Base-by-base conservation (phyloP, 30 jellyfish, hydroid and myxozoan genomes). In the Aurelia aurita region DNA sequence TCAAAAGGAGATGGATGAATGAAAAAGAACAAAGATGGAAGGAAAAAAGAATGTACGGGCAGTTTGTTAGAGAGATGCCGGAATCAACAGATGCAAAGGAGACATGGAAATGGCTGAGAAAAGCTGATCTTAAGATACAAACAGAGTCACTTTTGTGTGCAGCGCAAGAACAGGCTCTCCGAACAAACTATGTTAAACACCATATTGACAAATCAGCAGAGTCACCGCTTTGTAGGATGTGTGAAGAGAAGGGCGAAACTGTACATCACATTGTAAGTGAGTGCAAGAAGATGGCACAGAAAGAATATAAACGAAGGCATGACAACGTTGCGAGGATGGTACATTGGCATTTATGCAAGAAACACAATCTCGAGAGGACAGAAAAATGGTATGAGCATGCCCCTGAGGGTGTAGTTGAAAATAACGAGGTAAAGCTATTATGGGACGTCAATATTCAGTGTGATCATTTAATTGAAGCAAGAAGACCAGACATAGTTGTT, bases 311-410 rank as follows among this genome's bases (percentile, higher is more conserved):
- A n/a, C n/a, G n/a, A n/a, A 58, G 80, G 31, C 80, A 58, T 22
- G 69, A 72, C 76, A 72, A n/a, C 6, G 76, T 45, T 28, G 85
- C 72, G 13, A 59, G 35, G 14, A 43, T 26, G 45, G 75, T 46
- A 16, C 67, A 54, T 3, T 22, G 77, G 69, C 21, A 31, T 25
- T 26, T 57, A 74, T 60, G 74, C 18, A 18, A 58, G 81, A 34
- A 76, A 23, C 27, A 76, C 59, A 1, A 25, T 16, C 34, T 76
- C 4, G 51, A 59, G 47, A 31, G 25, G 15, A 27, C 16, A 32
- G 77, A 76, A 21, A 58, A 58, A 57, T 76, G 88, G 88, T 76
- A 76, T 53, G 88, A 58, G 44, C 77, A 76, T 58, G n/a, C 53
- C 68, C 88, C 77, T 10, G 77, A 58, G 19, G 77, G 77, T 4